phyloP scores from a whole-genome alignment of 2,113 vertebrate species.

The Cynocephalus volans region DNA sequence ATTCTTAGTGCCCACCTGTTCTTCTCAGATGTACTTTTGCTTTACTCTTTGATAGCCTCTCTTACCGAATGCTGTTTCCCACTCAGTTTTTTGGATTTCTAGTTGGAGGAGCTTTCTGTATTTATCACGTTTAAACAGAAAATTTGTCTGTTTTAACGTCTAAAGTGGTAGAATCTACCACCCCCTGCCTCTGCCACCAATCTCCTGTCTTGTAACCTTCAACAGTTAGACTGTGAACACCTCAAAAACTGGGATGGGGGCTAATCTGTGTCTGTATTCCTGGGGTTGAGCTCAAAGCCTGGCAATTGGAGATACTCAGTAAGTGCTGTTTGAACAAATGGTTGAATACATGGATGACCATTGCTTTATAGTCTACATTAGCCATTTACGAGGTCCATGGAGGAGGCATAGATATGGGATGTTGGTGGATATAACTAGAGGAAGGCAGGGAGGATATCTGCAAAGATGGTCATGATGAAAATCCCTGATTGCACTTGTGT shows the following conservation, averaged over 20 bases:
- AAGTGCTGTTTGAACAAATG: neutral
- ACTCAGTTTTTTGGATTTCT: slow-evolving; percentile 1
- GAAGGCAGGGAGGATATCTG: neutral
- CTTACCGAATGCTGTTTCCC: neutral
- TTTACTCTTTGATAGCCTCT: neutral
- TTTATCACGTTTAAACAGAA: neutral
- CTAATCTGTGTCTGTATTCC: neutral
- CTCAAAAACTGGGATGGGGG: neutral
- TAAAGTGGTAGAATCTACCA: neutral
- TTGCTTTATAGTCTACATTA: neutral
- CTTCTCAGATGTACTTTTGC: slow-evolving; percentile 52
- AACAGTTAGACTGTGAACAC: neutral
- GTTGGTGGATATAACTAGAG: neutral
- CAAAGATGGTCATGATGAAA: neutral
- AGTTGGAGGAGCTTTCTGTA: neutral
- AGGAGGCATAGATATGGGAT: neutral
- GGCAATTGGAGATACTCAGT: neutral
- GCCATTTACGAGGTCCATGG: neutral
- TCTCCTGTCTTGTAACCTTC: neutral
- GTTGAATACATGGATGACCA: neutral
- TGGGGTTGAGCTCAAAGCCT: neutral
- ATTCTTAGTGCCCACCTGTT: slow-evolving; percentile 39
- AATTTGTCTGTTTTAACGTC: neutral
- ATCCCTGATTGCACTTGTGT: neutral
- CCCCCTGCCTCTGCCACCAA: neutral